Evolutionary conservation across 2,113 vertebrate species (phyloP), one percentile per base, ranked within the genome.

Genomic region (Cheilinus undulatus): DNA sequence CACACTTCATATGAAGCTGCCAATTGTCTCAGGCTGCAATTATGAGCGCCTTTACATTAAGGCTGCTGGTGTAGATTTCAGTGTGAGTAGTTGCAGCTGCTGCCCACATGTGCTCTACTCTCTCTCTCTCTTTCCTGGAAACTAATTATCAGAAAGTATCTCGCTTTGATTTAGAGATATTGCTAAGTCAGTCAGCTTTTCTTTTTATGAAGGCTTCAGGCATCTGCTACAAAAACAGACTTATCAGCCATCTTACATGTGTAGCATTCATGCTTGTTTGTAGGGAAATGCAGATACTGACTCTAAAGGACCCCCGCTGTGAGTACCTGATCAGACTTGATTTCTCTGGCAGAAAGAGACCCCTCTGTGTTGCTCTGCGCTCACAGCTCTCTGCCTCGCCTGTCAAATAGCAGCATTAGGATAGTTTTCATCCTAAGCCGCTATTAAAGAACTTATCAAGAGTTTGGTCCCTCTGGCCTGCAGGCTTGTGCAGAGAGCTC

Each of bases 391-490:
- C 56, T 71, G 48, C 34, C 57, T 53, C 1, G 1, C 51, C 50
- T 81, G 78, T 78, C 78, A 84, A 70, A 67, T 60, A n/a, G 26
- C 70, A 27, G 72, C 69, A 73, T 83, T 56, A 67, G 68, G 69
- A 67, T 68, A 40, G 52, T 78, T 84, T 84, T 82, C 64, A 82
- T 76, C 43, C 76, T 69, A 66, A 82, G 24, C 59, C 52, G 74
- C 78, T 69, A 40, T 64, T 80, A 61, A 78, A 83, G 52, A 86
- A 83, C 51, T 65, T 65, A 76, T 77, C 68, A 45, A 56, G 71
- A 76, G 26, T 12, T n/a, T 17, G 38, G 73, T 70, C 45, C 48
- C 24, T 66, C 49, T 63, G 83, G 69, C 64, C 82, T 62, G 53
- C 50, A 71, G 72, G 65, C 61, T 68, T 68, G 69, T 61, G 57